Base-by-base conservation (phyloP, 2,888 invertebrate genomes). In the Arrhopalites spinosus region DNA sequence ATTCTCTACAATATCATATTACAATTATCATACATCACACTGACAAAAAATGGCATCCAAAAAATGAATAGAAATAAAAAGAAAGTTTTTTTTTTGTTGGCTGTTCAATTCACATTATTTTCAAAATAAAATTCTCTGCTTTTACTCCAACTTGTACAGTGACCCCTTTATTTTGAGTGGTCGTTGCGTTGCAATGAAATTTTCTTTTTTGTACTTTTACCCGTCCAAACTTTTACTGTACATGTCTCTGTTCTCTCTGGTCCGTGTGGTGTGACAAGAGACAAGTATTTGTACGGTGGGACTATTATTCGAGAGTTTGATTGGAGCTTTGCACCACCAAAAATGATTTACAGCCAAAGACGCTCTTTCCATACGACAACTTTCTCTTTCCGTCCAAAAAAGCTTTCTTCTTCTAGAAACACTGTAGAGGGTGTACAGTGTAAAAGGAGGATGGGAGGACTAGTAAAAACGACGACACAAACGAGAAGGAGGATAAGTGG, bases 281-380 rank as follows among this genome's bases (percentile, higher is more conserved):
- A 56, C 70, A 70, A 70, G 53, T 70, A 70, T 59, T 70, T 56
- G 70, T 70, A 70, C 70, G n/a, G 50, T 70, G 70, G 70, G 70
- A 70, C 70, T 70, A 70, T 70, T 70, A 70, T 70, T 70, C 70
- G 53, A n/a, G 70, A 56, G 36, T 70, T 70, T 70, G 70, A 76
- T 76, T 76, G 76, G 76, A 76, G 72, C 72, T 76, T 72, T 76
- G 72, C 67, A 66, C 66, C 73, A 29, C 67, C 56, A 70, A 70
- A 75, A 77, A 77, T 77, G 77, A 77, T 77, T 77, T 77, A 77
- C 75, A 75, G 66, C 68, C 50, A 3, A 72, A 64, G 66, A 66
- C 71, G 73, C 50, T 77, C 69, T 70, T 20, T 47, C 45, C 74
- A 61, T 69, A 74, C 68, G 27, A 68, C 68, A 67, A 23, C 47